These are phyloP conservation scores for Monopterus albus DNA, from an alignment of 2,113 vertebrate genomes.

Conservation along the genomic window DNA sequence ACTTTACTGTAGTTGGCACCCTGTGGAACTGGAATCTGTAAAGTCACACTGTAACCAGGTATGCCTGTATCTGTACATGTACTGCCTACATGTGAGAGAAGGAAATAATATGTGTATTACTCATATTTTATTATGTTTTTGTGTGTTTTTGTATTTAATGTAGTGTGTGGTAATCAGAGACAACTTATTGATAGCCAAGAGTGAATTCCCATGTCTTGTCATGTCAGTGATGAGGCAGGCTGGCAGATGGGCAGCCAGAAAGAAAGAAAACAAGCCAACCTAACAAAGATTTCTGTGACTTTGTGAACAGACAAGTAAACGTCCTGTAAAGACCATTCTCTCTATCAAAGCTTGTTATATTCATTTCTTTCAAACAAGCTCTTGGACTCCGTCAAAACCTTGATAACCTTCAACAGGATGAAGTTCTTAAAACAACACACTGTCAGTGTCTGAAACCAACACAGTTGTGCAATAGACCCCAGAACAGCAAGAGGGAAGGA, in stretches of 20 bases:
- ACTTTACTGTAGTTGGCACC: too few relatives aligned
- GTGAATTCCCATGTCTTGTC: not conserved
- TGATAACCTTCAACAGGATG: conserved; percentile 39
- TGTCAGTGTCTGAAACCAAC: conserved; percentile 22
- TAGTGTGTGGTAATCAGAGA: conserved; percentile 10
- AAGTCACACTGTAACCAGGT: too few relatives aligned
- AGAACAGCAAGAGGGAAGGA: conserved; percentile 13
- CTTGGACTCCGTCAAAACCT: conserved; percentile 16
- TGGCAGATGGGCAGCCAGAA: not conserved
- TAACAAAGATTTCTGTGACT: not conserved
- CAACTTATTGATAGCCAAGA: not conserved
- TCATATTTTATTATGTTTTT: too few relatives aligned
- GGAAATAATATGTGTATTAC: too few relatives aligned
- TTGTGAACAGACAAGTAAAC: not conserved
- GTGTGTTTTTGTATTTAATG: not conserved
- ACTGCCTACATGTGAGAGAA: not conserved
- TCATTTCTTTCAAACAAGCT: conserved; percentile 3
- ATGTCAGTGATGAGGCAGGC: not conserved
- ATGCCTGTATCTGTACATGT: too few relatives aligned
- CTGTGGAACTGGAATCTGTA: too few relatives aligned
- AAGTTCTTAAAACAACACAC: conserved; percentile 62
- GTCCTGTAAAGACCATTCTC: conserved; percentile 24
- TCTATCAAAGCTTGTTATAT: not conserved
- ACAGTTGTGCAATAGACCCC: conserved; percentile 17
- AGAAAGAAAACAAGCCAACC: not conserved